These are phyloP conservation scores for Drosophila mojavensis DNA, from an alignment of 1,140 invertebrate species.

Conservation along the genomic window DNA sequence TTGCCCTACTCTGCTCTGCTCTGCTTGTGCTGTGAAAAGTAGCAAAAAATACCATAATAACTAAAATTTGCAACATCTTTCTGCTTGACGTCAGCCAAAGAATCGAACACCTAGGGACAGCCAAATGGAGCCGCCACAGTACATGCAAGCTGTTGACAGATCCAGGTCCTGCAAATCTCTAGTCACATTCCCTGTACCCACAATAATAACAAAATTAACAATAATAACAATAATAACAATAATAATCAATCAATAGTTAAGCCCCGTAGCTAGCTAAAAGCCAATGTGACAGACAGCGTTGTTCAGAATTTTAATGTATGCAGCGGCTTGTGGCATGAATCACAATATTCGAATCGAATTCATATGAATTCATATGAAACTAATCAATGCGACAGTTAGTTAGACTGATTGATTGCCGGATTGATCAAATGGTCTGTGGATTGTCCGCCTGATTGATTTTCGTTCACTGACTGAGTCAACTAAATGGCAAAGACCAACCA, in stretches of 20 bases:
- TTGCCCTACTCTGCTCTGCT: background rate
- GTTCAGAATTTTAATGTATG: too few species aligned
- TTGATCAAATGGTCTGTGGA: too few species aligned
- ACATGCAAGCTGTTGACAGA: constrained; percentile 19
- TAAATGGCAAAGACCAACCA: too few species aligned
- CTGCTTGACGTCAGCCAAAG: background rate
- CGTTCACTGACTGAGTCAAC: too few species aligned
- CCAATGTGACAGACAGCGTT: too few species aligned
- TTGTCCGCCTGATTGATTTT: too few species aligned
- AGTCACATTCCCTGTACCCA: background rate
- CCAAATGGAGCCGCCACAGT: constrained; percentile 1
- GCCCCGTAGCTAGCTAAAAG: background rate
- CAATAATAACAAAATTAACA: background rate
- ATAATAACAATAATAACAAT: background rate
- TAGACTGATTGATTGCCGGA: too few species aligned
- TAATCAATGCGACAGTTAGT: too few species aligned
- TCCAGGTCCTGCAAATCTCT: background rate
- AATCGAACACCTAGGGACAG: background rate
- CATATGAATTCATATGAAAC: too few species aligned
- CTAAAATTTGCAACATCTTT: constrained; percentile 36
- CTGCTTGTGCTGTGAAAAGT: constrained; percentile 20
- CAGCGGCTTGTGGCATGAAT: too few species aligned
- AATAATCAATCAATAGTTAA: background rate
- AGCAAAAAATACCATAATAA: constrained; percentile 33
- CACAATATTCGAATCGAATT: too few species aligned